phyloP scores from a whole-genome alignment of 1,140 invertebrate species.

The Aphelinus atriplicis region DNA sequence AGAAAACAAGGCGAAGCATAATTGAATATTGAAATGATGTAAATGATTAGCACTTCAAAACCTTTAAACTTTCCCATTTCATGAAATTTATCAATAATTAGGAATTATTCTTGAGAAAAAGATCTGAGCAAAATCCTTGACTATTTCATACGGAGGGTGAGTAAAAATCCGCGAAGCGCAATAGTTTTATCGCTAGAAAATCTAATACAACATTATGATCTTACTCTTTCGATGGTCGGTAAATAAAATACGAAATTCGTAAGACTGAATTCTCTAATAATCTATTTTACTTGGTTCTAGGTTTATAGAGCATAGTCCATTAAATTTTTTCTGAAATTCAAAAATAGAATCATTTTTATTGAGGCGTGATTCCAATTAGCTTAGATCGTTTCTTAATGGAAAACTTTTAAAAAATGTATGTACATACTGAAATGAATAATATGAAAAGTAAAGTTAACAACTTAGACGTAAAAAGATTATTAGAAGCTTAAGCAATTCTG shows the following conservation, averaged over 20 bases:
- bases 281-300: conserved; percentile 25
- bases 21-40: conserved; percentile 17
- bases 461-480: no score
- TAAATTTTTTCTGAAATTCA: no score
- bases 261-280: conserved; percentile 28
- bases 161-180: conserved; percentile 1
- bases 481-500: no score
- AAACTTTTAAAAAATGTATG: no score
- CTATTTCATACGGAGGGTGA: background rate
- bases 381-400: no score
- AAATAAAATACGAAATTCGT: conserved; percentile 21
- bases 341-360: no score
- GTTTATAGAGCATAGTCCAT: no score
- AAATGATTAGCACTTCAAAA: background rate
- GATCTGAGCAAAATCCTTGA: conserved; percentile 29
- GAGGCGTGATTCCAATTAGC: no score
- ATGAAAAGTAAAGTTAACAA: no score
- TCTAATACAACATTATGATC: no score
- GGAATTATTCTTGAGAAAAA: conserved; percentile 32
- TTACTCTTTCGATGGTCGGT: conserved; percentile 20
- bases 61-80: no score
- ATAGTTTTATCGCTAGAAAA: background rate
- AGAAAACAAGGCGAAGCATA: background rate
- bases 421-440: no score
- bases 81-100: background rate